Evolutionary conservation across 1,140 invertebrate species (phyloP).

Genomic region (Acromyrmex heyeri): DNA sequence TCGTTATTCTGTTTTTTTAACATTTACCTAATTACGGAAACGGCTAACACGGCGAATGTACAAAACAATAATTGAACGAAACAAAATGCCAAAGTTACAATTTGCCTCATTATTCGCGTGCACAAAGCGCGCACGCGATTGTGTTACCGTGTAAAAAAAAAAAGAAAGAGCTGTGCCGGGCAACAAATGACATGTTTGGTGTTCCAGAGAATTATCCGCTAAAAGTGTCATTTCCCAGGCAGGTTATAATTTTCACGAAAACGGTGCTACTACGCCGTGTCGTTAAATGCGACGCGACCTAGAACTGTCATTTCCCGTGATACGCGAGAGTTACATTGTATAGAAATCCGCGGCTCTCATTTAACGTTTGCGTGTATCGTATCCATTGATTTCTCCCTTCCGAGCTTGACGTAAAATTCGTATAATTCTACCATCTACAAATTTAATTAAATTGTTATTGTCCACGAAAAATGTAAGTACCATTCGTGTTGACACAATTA

Average conservation of each 20-base stretch:
- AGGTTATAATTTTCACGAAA: constrained; percentile 54
- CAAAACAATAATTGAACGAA: constrained; percentile 37
- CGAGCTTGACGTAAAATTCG: background rate
- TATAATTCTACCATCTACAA: background rate
- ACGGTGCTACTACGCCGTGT: constrained; percentile 37
- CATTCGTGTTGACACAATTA: background rate
- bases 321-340: constrained; percentile 36
- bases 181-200: constrained; percentile 33
- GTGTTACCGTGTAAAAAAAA: background rate
- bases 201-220: constrained; percentile 37
- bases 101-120: constrained; percentile 17
- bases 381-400: constrained; percentile 47
- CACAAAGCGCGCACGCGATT: constrained; percentile 25
- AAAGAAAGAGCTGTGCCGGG: background rate
- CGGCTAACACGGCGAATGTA: background rate
- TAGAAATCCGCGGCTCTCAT: constrained; percentile 58
- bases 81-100: constrained; percentile 1
- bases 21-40: background rate
- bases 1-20: constrained; percentile 1
- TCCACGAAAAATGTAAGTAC: constrained; percentile 13
- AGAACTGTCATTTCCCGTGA: constrained; percentile 56
- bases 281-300: constrained; percentile 47
- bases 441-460: constrained; percentile 10
- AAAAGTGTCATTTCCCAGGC: constrained; percentile 51
- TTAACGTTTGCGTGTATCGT: constrained; percentile 26